Percentiles rank a stretch among this genome's conserved stretches.
Evolutionary conservation across 2,113 vertebrate genomes (phyloP).

Genomic region (Todiramphus saurophagus): DNA sequence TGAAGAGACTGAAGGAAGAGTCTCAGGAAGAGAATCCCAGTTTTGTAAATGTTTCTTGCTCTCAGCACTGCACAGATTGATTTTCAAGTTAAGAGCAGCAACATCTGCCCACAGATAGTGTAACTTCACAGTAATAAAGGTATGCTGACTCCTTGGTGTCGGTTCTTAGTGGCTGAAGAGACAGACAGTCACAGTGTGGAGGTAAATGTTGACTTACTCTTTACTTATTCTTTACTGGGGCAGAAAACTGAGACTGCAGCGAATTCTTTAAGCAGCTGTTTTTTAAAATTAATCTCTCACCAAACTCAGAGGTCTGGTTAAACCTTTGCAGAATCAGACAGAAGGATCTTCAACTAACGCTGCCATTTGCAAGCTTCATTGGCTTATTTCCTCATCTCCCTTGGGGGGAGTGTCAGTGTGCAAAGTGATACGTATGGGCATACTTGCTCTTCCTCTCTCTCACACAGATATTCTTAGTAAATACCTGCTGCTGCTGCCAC

Average conservation of each 20-base stretch:
- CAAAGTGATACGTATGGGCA: neutral
- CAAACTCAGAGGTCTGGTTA: neutral
- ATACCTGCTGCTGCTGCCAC: neutral
- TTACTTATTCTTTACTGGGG: too few species aligned
- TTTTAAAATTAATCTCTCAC: neutral
- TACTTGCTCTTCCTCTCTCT: neutral
- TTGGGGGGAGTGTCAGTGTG: neutral
- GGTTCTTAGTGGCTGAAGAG: neutral
- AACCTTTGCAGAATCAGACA: neutral
- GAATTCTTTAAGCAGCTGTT: neutral
- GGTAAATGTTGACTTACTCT: neutral
- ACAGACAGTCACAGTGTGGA: neutral
- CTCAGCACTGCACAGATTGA: neutral
- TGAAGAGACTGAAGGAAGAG: neutral
- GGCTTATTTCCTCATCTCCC: neutral
- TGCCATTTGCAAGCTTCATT: neutral
- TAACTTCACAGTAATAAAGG: constrained; percentile 6
- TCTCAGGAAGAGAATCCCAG: neutral
- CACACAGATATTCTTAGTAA: neutral
- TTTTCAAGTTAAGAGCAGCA: constrained; percentile 1
- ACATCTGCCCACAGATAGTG: neutral
- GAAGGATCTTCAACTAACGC: neutral
- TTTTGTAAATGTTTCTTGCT: neutral
- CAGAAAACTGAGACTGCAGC: neutral
- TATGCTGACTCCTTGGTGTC: neutral